Percentiles rank a stretch among this genome's conserved stretches.
Conservation (phyloP, 1,140 invertebrate genomes). For the Bombus haemorrhoidalis region DNA sequence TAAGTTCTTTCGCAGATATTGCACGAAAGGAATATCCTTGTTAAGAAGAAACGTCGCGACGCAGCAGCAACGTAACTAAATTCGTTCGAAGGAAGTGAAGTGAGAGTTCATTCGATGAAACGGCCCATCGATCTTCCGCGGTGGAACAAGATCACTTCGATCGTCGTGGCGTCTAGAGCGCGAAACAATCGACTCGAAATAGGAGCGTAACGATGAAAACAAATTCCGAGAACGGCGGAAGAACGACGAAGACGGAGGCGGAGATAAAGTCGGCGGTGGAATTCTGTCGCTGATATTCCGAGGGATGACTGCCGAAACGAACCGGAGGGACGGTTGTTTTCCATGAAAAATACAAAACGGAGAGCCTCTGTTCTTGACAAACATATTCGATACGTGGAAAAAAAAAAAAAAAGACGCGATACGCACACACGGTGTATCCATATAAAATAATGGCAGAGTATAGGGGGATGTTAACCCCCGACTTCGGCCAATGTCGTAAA, state of each 20-base stretch:
- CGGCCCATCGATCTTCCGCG: background rate
- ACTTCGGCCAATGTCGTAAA: slow-evolving; percentile 63
- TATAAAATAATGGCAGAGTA: slow-evolving; percentile 62
- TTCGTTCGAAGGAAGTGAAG: background rate
- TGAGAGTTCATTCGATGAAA: background rate
- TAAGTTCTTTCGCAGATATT: too few relatives aligned
- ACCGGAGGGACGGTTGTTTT: background rate
- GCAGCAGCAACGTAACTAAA: background rate
- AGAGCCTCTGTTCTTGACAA: slow-evolving; percentile 53
- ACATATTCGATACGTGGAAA: slow-evolving; percentile 52
- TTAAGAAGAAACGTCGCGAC: too few relatives aligned
- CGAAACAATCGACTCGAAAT: background rate
- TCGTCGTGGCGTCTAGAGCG: background rate
- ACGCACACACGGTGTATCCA: slow-evolving; percentile 33
- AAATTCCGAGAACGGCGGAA: background rate
- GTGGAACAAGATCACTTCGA: background rate
- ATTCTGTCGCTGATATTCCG: slow-evolving; percentile 38
- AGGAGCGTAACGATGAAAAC: background rate
- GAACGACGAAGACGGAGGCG: background rate
- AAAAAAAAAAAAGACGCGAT: slow-evolving; percentile 48
- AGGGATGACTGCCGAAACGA: slow-evolving; percentile 11
- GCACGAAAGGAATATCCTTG: too few relatives aligned
- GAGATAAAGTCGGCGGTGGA: background rate
- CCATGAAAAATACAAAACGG: slow-evolving; percentile 23
- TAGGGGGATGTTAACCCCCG: slow-evolving; percentile 45